Conservation (phyloP, 2,113 vertebrate genomes). For the Xenopus laevis region DNA sequence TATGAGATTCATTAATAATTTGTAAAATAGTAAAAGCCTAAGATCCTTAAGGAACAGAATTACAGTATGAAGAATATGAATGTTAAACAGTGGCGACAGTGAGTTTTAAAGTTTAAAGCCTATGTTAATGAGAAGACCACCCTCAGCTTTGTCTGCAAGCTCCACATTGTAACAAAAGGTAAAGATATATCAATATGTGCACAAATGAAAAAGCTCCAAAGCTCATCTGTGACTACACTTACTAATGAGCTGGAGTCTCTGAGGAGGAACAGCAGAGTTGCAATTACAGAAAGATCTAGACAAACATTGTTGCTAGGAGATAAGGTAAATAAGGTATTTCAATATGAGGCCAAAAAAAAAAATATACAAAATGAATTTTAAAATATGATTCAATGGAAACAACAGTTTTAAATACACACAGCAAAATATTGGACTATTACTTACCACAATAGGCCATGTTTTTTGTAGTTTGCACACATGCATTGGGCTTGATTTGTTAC, state of each 20-base stretch:
- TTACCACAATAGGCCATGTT: no score
- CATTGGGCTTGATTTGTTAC: no score
- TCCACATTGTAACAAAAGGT: slow-evolving; percentile 11
- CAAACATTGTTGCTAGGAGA: slow-evolving; percentile 32
- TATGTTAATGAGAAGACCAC: slow-evolving; percentile 28
- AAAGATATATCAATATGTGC: slow-evolving; percentile 32
- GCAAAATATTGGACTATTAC: no score
- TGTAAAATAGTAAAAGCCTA: no score
- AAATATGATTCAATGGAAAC: no score
- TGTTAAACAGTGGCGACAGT: no score
- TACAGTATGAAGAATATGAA: no score
- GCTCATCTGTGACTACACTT: slow-evolving; percentile 27
- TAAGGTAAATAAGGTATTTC: slow-evolving; percentile 27
- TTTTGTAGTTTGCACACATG: no score
- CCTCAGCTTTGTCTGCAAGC: slow-evolving; percentile 16
- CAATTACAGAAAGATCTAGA: slow-evolving; percentile 16
- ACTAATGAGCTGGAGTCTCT: slow-evolving; percentile 31
- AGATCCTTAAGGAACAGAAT: no score
- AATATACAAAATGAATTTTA: not conserved
- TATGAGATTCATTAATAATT: no score
- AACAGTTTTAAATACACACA: no score
- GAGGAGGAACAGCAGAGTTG: slow-evolving; percentile 9
- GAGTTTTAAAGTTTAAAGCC: no score
- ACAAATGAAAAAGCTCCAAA: slow-evolving; percentile 6
- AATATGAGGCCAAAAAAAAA: not conserved